phyloP scores from a whole-genome alignment of 2,113 vertebrate species.

The Sinosuthora webbiana region DNA sequence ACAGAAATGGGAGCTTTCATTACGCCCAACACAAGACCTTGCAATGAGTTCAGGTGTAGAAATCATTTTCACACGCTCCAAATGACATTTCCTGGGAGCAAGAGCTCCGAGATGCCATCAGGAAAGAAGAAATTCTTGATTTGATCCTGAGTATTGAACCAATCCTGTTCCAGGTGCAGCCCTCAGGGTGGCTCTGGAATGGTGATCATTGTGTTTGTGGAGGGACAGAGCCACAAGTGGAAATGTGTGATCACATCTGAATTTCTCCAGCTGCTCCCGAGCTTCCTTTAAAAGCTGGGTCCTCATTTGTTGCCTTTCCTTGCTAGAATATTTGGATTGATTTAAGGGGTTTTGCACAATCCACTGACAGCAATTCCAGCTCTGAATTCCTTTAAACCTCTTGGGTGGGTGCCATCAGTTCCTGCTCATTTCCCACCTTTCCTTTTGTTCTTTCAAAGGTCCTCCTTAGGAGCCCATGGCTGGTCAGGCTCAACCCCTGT shows the following conservation, averaged over 20 bases:
- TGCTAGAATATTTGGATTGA: background rate
- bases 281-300: background rate
- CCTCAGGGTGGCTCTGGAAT: background rate
- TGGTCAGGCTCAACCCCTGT: background rate
- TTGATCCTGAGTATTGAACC: background rate
- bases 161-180: background rate
- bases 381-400: conserved; percentile 17
- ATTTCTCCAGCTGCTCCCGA: background rate
- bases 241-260: background rate
- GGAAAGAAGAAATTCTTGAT: background rate
- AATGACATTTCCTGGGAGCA: too few relatives aligned
- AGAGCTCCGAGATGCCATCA: background rate
- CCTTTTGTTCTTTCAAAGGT: background rate
- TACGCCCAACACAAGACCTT: too few relatives aligned
- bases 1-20: background rate
- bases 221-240: background rate
- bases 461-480: background rate
- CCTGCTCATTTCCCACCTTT: background rate
- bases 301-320: background rate
- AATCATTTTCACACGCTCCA: too few relatives aligned
- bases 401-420: conserved; percentile 10
- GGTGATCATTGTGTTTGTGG: background rate
- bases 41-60: too few relatives aligned
- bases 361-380: background rate
- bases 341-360: background rate